Percentiles rank a stretch among this genome's conserved stretches.
phyloP scores from a whole-genome alignment of 2,797 vertebrate species.

The Lagodon rhomboides region DNA sequence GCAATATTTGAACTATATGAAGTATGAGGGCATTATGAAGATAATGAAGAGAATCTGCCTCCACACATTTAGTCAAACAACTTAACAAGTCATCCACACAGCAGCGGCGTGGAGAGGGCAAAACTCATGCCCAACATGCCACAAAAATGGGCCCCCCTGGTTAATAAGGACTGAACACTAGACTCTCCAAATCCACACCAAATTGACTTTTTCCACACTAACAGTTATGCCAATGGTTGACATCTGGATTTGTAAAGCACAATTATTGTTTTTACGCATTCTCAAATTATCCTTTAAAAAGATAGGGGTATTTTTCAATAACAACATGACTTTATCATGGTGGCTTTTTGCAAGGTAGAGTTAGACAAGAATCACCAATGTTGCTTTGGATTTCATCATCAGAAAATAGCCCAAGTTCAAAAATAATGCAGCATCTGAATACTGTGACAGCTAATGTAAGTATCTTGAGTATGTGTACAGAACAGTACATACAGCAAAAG shows the following conservation, averaged over 20 bases:
- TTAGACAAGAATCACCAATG: too few species aligned
- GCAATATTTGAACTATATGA: background rate
- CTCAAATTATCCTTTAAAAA: too few species aligned
- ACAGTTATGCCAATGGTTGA: too few species aligned
- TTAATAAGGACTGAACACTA: slow-evolving; percentile 1
- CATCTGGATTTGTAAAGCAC: too few species aligned
- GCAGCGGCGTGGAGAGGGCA: background rate
- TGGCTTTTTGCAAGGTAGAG: too few species aligned
- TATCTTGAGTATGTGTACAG: background rate
- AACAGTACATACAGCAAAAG: background rate
- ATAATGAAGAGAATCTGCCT: background rate
- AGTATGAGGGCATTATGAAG: background rate
- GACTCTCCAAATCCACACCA: too few species aligned
- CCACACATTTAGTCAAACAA: background rate
- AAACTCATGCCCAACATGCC: slow-evolving; percentile 17
- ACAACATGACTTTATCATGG: too few species aligned
- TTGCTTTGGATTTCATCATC: background rate
- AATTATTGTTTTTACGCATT: too few species aligned
- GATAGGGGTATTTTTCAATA: too few species aligned
- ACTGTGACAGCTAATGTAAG: background rate
- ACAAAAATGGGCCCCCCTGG: slow-evolving; percentile 21
- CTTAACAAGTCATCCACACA: background rate
- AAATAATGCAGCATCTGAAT: background rate
- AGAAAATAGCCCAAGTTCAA: slow-evolving; percentile 11
- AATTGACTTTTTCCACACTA: too few species aligned